phyloP scores from a whole-genome alignment of 2,888 invertebrate genomes.

The Chironomus tentans region DNA sequence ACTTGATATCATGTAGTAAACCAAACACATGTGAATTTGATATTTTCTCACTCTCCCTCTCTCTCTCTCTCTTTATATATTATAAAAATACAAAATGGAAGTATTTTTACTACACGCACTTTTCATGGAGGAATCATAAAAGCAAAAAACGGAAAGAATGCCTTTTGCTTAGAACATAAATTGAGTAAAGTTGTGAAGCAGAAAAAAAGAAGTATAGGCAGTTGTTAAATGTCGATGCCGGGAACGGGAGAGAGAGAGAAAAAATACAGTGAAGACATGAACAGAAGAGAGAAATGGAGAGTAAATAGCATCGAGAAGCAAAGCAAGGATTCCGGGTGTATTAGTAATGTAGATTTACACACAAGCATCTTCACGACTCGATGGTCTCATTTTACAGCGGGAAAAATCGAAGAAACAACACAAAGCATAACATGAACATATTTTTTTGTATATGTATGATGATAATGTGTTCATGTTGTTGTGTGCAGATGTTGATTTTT shows the following conservation, averaged over 20 bases:
- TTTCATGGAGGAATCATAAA: not conserved
- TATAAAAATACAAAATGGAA: not conserved
- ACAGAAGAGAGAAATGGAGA: not conserved
- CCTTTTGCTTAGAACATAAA: not conserved
- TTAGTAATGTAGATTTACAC: conserved; percentile 6
- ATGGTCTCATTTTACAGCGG: not conserved
- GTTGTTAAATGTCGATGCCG: not conserved
- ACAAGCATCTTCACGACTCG: not conserved
- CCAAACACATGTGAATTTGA: not conserved
- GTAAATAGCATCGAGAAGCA: not conserved
- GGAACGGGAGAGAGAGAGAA: not conserved
- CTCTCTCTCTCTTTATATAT: not conserved
- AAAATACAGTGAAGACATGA: not conserved
- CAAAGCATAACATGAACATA: conserved; percentile 18
- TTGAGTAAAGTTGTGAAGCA: not conserved
- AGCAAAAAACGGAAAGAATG: not conserved
- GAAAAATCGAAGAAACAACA: conserved; percentile 12
- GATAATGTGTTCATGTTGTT: conserved; percentile 21
- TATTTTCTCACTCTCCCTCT: too few species aligned
- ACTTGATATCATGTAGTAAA: not conserved
- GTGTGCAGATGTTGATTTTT: conserved; percentile 26
- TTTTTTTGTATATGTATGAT: conserved; percentile 14
- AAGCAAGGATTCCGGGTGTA: not conserved
- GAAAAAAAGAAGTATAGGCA: not conserved
- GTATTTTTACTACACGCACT: not conserved